These are phyloP conservation scores for Psittacara wagleri DNA, from an alignment of 2,113 vertebrate genomes.

Conservation along the genomic window DNA sequence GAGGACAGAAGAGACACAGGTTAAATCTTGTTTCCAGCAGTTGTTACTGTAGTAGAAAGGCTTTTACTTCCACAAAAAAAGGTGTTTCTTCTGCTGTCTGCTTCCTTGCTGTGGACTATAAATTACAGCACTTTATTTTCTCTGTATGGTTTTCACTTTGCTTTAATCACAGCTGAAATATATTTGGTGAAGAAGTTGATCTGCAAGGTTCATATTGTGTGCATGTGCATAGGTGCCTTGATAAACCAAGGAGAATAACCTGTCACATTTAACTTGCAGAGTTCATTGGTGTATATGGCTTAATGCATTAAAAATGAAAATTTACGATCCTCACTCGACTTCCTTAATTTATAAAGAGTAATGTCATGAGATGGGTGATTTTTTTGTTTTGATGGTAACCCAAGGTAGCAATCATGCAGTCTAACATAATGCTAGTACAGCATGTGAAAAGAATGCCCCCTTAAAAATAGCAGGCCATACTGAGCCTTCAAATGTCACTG, in stretches of 20 bases:
- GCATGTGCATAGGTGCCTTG: background rate
- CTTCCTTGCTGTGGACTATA: background rate
- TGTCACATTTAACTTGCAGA: background rate
- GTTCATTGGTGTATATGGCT: background rate
- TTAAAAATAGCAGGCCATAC: background rate
- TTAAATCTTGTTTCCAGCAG: conserved; percentile 6
- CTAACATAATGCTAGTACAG: background rate
- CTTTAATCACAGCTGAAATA: background rate
- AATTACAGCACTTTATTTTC: background rate
- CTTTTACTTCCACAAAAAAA: background rate
- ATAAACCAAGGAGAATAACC: background rate
- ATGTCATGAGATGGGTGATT: background rate
- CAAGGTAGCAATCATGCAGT: background rate
- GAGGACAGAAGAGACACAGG: background rate
- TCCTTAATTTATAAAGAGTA: background rate
- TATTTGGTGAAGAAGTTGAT: background rate
- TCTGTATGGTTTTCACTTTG: background rate
- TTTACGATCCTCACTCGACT: background rate
- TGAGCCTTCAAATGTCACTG: background rate
- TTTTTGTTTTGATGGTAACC: background rate
- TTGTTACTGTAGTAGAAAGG: background rate
- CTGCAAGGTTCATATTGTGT: background rate
- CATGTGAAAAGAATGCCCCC: background rate
- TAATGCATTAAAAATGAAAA: background rate
- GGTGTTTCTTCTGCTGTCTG: background rate